Conservation (phyloP, 2,797 vertebrate species). For the Odontamblyopus rebecca region DNA sequence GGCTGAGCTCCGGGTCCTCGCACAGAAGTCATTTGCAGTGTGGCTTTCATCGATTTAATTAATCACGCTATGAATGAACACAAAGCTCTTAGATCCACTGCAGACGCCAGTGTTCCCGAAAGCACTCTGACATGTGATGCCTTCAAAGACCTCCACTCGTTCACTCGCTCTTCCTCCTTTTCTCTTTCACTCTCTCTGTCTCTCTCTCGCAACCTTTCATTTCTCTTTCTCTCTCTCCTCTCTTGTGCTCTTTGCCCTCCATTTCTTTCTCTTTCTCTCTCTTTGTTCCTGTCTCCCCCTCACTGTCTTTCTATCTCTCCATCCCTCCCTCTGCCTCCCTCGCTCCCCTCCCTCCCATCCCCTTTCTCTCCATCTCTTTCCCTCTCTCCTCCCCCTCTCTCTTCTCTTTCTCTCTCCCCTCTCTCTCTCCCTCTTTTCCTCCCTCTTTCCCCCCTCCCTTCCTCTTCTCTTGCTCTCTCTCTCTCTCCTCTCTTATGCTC, state of each 20-base stretch:
- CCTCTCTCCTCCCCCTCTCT: neutral
- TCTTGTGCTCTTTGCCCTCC: too few relatives aligned
- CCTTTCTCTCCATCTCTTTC: neutral
- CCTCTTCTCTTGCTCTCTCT: too few relatives aligned
- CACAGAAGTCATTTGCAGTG: conserved; percentile 5
- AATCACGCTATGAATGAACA: conserved; percentile 13
- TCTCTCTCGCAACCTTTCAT: too few relatives aligned
- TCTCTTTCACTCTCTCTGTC: too few relatives aligned
- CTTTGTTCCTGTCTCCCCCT: conserved; percentile 21
- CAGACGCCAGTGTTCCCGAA: conserved; percentile 40
- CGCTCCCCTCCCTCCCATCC: neutral
- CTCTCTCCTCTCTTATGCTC: too few relatives aligned
- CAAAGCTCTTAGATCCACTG: conserved; percentile 22
- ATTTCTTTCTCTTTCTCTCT: too few relatives aligned
- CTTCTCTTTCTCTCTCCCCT: too few relatives aligned
- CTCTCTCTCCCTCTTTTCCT: too few relatives aligned
- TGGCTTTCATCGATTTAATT: conserved; percentile 33
- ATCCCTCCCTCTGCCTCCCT: conserved; percentile 10
- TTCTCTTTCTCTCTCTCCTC: too few relatives aligned
- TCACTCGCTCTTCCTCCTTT: conserved; percentile 41
- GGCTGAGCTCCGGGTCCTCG: neutral
- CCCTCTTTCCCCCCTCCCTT: too few relatives aligned
- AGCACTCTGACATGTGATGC: conserved; percentile 53
- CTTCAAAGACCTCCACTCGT: conserved; percentile 51
- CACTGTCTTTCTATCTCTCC: conserved; percentile 10